Evolutionary conservation across 1,140 invertebrate species (phyloP).

Genomic region (Zaprionus ghesquierei): DNA sequence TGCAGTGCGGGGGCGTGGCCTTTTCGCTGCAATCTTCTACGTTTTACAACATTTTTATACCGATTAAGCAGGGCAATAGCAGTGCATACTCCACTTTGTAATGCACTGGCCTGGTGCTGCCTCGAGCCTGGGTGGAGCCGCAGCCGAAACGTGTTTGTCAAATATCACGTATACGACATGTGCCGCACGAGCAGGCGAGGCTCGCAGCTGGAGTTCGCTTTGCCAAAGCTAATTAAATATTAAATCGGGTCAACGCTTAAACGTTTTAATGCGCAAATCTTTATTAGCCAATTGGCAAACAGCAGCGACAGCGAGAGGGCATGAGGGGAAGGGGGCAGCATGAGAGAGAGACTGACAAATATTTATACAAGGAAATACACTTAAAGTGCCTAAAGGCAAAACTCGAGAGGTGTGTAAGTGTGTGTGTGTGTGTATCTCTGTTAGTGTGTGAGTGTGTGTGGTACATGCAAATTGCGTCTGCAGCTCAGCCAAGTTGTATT

Average conservation of each 20-base stretch:
- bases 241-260: slow-evolving; percentile 60
- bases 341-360: slow-evolving; percentile 16
- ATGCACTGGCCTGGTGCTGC: no score
- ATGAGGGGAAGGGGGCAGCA: neutral
- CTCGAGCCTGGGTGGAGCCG: slow-evolving; percentile 30
- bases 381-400: slow-evolving; percentile 4
- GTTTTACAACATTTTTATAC: slow-evolving; percentile 63
- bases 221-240: slow-evolving; percentile 65
- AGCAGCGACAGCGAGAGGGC: neutral
- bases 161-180: slow-evolving; percentile 77
- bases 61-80: slow-evolving; percentile 19
- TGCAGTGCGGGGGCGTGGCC: neutral
- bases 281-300: slow-evolving; percentile 52
- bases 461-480: slow-evolving; percentile 36
- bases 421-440: neutral
- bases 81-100: slow-evolving; percentile 37
- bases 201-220: neutral
- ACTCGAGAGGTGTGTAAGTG: neutral
- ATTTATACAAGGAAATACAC: slow-evolving; percentile 38
- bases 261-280: slow-evolving; percentile 50
- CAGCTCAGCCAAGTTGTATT: slow-evolving; percentile 12
- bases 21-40: slow-evolving; percentile 27
- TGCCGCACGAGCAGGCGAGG: slow-evolving; percentile 34
- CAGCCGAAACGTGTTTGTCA: slow-evolving; percentile 59
- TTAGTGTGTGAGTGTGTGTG: slow-evolving; percentile 10